A percentile compares a stretch with the other conserved stretches of the same genome.
phyloP scores from a whole-genome alignment of 2,797 vertebrate genomes.

The Peromyscus nudipes region DNA sequence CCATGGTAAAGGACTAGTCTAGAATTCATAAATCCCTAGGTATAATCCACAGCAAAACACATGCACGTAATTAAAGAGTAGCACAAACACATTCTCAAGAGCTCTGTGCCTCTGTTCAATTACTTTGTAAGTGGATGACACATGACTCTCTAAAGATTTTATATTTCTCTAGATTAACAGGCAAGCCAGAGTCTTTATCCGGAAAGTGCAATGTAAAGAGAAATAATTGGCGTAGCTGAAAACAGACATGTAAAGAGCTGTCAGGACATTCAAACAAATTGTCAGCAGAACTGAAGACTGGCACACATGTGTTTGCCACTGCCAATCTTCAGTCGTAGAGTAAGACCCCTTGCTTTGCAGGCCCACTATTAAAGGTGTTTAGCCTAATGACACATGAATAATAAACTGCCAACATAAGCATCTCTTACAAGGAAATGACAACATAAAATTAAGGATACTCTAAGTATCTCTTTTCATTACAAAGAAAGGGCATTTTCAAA shows the following conservation, averaged over 20 bases:
- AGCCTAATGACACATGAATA: constrained; percentile 54
- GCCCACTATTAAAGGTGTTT: background rate
- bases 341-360: background rate
- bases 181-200: background rate
- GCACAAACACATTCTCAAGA: background rate
- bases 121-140: constrained; percentile 2
- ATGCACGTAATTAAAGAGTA: background rate
- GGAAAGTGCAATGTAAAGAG: constrained; percentile 25
- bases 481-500: constrained; percentile 71
- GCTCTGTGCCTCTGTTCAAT: background rate
- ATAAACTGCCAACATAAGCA: constrained; percentile 61
- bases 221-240: background rate
- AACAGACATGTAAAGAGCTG: background rate
- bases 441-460: constrained; percentile 66
- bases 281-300: constrained; percentile 41
- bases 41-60: background rate
- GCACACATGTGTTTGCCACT: background rate
- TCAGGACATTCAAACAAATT: constrained; percentile 32
- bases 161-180: background rate
- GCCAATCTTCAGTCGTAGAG: background rate
- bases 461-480: constrained; percentile 68
- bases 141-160: constrained; percentile 25
- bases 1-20: background rate
- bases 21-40: background rate
- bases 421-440: constrained; percentile 66